These are phyloP conservation scores for Echinarachnius parma DNA, from an alignment of 53 echinoderm and acorn worm species.

Conservation along the genomic window DNA sequence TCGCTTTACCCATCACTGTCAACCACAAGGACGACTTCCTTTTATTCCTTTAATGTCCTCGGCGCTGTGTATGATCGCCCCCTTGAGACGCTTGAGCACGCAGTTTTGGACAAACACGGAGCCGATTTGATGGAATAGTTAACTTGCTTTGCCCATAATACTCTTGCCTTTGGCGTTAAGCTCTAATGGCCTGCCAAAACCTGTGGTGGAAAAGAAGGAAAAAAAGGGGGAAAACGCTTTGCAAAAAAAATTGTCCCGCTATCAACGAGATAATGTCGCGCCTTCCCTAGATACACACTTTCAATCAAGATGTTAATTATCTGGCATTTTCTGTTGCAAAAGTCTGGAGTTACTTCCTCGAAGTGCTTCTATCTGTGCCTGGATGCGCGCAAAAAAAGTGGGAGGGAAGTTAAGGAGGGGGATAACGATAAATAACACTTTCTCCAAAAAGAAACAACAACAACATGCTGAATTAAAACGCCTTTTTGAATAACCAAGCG, in stretches of 20 bases:
- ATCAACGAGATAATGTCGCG: conserved; percentile 44
- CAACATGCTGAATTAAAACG: conserved; percentile 40
- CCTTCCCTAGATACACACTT: conserved; percentile 55
- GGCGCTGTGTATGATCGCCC: conserved; percentile 39
- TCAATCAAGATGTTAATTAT: conserved; percentile 56
- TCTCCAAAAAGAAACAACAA: conserved; percentile 8
- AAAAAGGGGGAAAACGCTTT: conserved; percentile 31
- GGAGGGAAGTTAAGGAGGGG: not conserved
- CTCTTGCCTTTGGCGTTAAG: conserved; percentile 42
- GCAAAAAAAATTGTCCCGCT: conserved; percentile 36
- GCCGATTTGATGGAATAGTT: conserved; percentile 53
- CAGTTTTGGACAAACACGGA: conserved; percentile 47
- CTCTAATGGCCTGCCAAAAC: conserved; percentile 49
- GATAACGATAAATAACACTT: conserved; percentile 24
- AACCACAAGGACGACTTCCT: not conserved
- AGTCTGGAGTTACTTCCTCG: conserved; percentile 39
- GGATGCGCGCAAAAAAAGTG: not conserved
- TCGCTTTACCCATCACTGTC: not conserved
- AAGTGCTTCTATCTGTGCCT: conserved; percentile 12
- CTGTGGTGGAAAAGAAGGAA: conserved; percentile 8
- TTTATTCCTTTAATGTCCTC: conserved; percentile 22
- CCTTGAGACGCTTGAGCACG: conserved; percentile 27
- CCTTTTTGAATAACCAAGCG: conserved; percentile 48
- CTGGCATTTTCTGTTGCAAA: conserved; percentile 54
- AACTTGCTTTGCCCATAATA: conserved; percentile 35